Base-by-base conservation (phyloP, 2,113 vertebrate genomes). In the Lontra canadensis region DNA sequence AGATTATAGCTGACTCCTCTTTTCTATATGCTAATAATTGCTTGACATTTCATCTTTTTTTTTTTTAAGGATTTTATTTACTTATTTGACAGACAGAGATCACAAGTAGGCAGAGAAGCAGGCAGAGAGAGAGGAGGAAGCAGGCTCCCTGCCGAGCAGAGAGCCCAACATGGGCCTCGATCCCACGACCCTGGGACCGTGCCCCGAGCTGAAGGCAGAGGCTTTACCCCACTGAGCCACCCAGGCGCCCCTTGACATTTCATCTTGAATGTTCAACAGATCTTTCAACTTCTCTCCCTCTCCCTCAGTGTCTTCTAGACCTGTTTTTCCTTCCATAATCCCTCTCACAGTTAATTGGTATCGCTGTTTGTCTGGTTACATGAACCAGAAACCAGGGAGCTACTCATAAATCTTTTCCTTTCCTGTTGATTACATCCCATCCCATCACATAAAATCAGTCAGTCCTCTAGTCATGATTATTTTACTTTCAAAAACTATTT, bases 11-110 rank as follows among this genome's bases (percentile, higher is more conserved):
- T 20, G 11, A 36, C 0, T 18, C 10, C 5, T 95, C 59, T 78
- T 88, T 69, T 97, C 57, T 83, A 39, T 29, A 90, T 80, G 31
- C 34, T 69, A 90, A 11, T 81, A 57, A 69, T 65, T 86, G n/a
- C 14, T 81, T 63, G 39, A 55, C 31, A 87, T 80, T 90, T 65
- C 29, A 67, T 86, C 29, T 96, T 82, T 52, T 52, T 52, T 52
- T 52, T 52, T 2, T 47, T 49, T 49, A 3, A 52, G 15, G 14
- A 52, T 15, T 52, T 52, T 52, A 52, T 52, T 52, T 52, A 52
- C 14, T 52, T 52, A 52, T 52, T 52, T 52, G 47, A 49, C 47
- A 49, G 49, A 52, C 49, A 52, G 49, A 52, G 49, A 52, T 52
- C 4, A 14, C 49, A 52, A 52, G 49, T 52, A 52, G 49, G 49